Percentiles rank a stretch among this genome's conserved stretches.
Conservation (phyloP, 2,113 vertebrate genomes). For the Dasyurus viverrinus region DNA sequence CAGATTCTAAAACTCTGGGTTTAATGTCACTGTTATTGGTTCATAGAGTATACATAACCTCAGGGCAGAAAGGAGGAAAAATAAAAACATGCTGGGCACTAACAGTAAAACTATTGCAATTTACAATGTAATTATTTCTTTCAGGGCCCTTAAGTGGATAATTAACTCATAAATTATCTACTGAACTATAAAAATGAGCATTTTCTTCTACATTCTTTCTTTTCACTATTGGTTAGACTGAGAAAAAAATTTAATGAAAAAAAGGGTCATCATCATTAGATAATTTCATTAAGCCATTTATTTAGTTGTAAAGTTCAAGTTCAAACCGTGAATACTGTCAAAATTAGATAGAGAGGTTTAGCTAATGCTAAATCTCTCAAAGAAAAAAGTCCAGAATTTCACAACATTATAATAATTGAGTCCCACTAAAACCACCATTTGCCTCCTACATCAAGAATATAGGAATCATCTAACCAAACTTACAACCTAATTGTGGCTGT, state of each 20-base stretch:
- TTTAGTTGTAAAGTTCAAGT: not conserved
- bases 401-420: slow-evolving; percentile 2
- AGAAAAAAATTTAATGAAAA: slow-evolving; percentile 15
- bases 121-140: slow-evolving; percentile 24
- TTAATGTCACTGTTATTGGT: not conserved
- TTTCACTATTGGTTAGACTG: not conserved
- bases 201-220: not conserved
- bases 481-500: not conserved
- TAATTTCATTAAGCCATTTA: not conserved
- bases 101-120: not conserved
- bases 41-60: not conserved
- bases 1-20: not conserved
- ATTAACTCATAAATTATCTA: slow-evolving; percentile 23
- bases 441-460: not conserved
- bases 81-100: not conserved
- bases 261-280: not conserved
- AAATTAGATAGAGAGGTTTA: slow-evolving; percentile 28
- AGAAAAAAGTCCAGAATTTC: not conserved
- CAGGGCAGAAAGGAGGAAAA: not conserved
- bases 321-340: slow-evolving; percentile 25
- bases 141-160: not conserved
- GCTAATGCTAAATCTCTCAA: not conserved
- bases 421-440: not conserved
- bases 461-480: not conserved
- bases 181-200: not conserved